phyloP scores from a whole-genome alignment of 2,888 invertebrate species.

The Scaptomyza parva region DNA sequence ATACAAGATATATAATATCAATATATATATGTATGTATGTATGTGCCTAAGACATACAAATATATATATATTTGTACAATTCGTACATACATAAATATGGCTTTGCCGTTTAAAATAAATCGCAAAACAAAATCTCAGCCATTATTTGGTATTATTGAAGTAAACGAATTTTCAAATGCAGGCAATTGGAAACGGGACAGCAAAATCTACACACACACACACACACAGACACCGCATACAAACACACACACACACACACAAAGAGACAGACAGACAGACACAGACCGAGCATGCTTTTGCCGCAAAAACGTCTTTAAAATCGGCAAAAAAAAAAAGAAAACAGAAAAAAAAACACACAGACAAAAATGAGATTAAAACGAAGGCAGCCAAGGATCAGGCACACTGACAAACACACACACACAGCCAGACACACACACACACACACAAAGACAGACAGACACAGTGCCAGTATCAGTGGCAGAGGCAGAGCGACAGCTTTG shows the following conservation, averaged over 20 bases:
- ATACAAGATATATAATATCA: not conserved
- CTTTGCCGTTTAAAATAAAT: slow-evolving; percentile 42
- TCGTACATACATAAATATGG: slow-evolving; percentile 20
- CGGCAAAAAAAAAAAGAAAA: slow-evolving; percentile 22
- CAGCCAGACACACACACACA: not conserved
- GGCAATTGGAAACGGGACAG: slow-evolving; percentile 36
- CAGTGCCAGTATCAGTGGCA: slow-evolving; percentile 18
- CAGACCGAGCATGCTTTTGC: not conserved
- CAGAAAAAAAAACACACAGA: not conserved
- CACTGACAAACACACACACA: slow-evolving; percentile 5
- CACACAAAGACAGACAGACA: not conserved
- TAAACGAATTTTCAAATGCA: slow-evolving; percentile 64
- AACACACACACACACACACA: not conserved
- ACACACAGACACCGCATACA: not conserved
- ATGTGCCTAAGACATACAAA: too few species aligned
- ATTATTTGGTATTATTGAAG: slow-evolving; percentile 67
- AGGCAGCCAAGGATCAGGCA: slow-evolving; percentile 14
- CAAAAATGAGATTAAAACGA: slow-evolving; percentile 46
- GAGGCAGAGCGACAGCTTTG: slow-evolving; percentile 36
- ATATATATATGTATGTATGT: not conserved
- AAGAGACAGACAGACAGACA: too few species aligned
- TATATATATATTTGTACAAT: not conserved
- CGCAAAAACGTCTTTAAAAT: slow-evolving; percentile 63
- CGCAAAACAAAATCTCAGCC: slow-evolving; percentile 63
- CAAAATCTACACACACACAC: not conserved